A percentile compares a stretch with the other conserved stretches of the same genome.
Evolutionary conservation across 2,113 vertebrate species (phyloP).

Genomic region (Muntiacus muntjak): DNA sequence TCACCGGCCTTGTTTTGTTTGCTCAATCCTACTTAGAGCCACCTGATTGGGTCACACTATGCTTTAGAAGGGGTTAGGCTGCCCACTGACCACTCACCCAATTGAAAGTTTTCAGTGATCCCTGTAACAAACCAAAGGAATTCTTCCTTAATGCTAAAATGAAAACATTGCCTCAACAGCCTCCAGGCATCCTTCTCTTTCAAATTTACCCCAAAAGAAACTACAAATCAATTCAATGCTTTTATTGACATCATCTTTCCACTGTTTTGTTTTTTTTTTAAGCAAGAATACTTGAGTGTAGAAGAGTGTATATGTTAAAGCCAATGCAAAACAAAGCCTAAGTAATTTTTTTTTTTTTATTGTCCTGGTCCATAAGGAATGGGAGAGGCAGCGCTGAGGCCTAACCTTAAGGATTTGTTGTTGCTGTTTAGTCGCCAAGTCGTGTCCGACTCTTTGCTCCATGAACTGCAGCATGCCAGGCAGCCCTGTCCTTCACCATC

Average conservation of each 20-base stretch:
- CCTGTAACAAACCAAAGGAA: background rate
- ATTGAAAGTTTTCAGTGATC: background rate
- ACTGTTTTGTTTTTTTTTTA: background rate
- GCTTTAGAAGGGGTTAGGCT: background rate
- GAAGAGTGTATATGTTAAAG: background rate
- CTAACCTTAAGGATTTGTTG: background rate
- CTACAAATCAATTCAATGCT: background rate
- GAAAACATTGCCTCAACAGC: background rate
- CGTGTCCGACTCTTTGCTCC: background rate
- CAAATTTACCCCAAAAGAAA: background rate
- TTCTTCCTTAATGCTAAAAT: background rate
- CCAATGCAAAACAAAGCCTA: background rate
- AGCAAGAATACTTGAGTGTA: background rate
- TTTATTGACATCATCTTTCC: background rate
- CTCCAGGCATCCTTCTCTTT: background rate
- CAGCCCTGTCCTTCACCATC: background rate
- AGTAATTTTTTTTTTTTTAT: background rate
- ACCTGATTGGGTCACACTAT: background rate
- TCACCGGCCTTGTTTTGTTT: background rate
- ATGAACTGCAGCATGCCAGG: background rate
- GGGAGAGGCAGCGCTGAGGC: background rate
- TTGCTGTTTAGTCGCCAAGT: background rate
- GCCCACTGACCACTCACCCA: fast-evolving
- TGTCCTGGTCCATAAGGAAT: background rate
- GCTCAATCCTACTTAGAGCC: background rate